Base-by-base conservation (phyloP, 2,113 vertebrate species). In the Cheirogaleus medius region DNA sequence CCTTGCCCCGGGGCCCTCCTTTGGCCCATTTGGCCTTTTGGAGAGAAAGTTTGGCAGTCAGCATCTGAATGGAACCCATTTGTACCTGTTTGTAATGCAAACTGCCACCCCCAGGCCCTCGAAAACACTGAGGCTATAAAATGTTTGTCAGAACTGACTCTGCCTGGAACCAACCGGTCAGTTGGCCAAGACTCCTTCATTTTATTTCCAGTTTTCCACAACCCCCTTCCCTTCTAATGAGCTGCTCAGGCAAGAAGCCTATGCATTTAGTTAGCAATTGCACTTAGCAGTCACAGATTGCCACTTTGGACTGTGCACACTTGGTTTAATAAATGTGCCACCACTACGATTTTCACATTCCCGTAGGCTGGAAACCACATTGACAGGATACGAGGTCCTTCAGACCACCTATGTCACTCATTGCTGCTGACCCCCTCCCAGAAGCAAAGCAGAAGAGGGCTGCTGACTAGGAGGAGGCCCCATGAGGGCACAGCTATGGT, bases 181-280 rank as follows among this genome's bases (percentile, higher is more conserved):
- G 34, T 71, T 71, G 47, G 81, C 88, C 85, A 73, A 92, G 37
- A 84, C 25, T 39, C 63, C 56, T 90, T 92, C 58, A 87, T 76
- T 86, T 92, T 91, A 82, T 89, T 88, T 96, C 58, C 91, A 81
- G 58, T 90, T 96, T 97, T 95, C 71, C 89, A 87, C 80, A 81
- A 84, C 39, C 60, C 32, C 60, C 58, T 88, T 49, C 68, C 39
- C 52, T 11, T 94, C 77, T 91, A 94, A 97, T 91, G 81, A 96
- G 66, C 71, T 84, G 18, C 54, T 88, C 86, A 93, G 77, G 86
- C 34, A 85, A 93, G 42, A 71, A 66, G 54, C 39, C 81, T 91
- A 34, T 3, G 0, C 29, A 64, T 85, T 95, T 89, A 73, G 78
- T 96, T 82, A 91, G 77, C 56, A 82, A 88, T 56, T 83, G 47